phyloP scores from a whole-genome alignment of 2,113 vertebrate species.

The Labeo catla region DNA sequence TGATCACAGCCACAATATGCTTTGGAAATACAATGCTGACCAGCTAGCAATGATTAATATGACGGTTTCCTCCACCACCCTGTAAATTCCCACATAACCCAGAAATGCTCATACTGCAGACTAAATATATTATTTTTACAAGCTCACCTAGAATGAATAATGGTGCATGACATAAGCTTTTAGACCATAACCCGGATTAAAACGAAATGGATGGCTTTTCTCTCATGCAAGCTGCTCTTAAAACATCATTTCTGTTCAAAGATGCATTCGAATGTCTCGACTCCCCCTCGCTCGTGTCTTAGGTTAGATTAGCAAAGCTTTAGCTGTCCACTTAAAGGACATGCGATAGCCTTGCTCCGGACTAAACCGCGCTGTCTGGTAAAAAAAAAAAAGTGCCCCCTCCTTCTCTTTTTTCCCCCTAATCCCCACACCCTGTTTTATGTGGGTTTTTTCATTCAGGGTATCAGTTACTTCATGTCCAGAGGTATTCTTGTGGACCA shows the following conservation, averaged over 20 bases:
- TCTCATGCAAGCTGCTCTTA: slow-evolving; percentile 28
- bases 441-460: slow-evolving; percentile 74
- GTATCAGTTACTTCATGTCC: slow-evolving; percentile 96
- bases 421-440: slow-evolving; percentile 24
- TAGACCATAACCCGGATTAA: slow-evolving; percentile 6
- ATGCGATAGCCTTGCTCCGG: slow-evolving; percentile 43
- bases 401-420: slow-evolving; percentile 23
- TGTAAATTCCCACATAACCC: slow-evolving; percentile 15
- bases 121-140: slow-evolving; percentile 31
- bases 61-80: slow-evolving; percentile 4
- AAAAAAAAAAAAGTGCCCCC: background rate
- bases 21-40: slow-evolving; percentile 7
- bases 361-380: slow-evolving; percentile 4
- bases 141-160: slow-evolving; percentile 19
- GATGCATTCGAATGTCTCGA: slow-evolving; percentile 32
- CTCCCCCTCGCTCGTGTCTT: slow-evolving; percentile 9
- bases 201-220: slow-evolving; percentile 28
- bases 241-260: slow-evolving; percentile 20
- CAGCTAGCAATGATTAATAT: slow-evolving; percentile 11
- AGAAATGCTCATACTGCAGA: slow-evolving; percentile 9
- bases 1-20: background rate
- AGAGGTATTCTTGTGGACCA: slow-evolving; percentile 93
- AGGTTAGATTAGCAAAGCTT: slow-evolving; percentile 50
- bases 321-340: slow-evolving; percentile 44
- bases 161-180: slow-evolving; percentile 29